These are phyloP conservation scores for Cyprinodon brontotheroides DNA, from an alignment of 2,113 vertebrate species.

Conservation along the genomic window DNA sequence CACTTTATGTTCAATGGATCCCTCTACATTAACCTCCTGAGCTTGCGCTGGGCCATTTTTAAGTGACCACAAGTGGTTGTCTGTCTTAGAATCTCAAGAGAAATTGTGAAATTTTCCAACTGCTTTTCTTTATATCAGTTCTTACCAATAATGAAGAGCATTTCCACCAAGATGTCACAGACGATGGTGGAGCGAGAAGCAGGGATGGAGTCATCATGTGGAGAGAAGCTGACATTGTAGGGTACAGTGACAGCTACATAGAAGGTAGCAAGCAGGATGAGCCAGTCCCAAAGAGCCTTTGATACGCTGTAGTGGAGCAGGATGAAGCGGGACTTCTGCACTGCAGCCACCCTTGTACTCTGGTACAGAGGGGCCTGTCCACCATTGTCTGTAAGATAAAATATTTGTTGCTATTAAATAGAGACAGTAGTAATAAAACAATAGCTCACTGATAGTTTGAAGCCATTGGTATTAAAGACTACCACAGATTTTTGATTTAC, in stretches of 20 bases:
- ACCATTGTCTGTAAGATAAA: constrained; percentile 81
- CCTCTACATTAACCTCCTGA: too few relatives aligned
- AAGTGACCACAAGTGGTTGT: too few relatives aligned
- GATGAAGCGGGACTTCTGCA: constrained; percentile 94
- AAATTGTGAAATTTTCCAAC: neutral
- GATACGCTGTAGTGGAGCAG: constrained; percentile 95
- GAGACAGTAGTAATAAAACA: too few relatives aligned
- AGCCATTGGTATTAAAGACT: too few relatives aligned
- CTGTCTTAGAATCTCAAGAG: neutral
- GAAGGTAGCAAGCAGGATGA: constrained; percentile 96
- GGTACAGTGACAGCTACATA: constrained; percentile 95
- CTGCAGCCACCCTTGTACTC: constrained; percentile 96
- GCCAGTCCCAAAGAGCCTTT: constrained; percentile 96
- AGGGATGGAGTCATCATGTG: constrained; percentile 82
- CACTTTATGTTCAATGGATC: too few relatives aligned
- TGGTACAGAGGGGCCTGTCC: constrained; percentile 86
- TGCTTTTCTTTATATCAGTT: neutral
- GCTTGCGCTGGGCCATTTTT: too few relatives aligned
- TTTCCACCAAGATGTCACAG: constrained; percentile 92
- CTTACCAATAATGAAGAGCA: constrained; percentile 96
- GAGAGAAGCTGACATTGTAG: constrained; percentile 95
- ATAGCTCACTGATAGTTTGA: too few relatives aligned
- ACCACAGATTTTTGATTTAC: too few relatives aligned
- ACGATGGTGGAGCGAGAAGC: constrained; percentile 89
- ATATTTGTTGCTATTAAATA: too few relatives aligned